Conservation (phyloP, 1,140 invertebrate species). For the Pseudomyrmex sp. region DNA sequence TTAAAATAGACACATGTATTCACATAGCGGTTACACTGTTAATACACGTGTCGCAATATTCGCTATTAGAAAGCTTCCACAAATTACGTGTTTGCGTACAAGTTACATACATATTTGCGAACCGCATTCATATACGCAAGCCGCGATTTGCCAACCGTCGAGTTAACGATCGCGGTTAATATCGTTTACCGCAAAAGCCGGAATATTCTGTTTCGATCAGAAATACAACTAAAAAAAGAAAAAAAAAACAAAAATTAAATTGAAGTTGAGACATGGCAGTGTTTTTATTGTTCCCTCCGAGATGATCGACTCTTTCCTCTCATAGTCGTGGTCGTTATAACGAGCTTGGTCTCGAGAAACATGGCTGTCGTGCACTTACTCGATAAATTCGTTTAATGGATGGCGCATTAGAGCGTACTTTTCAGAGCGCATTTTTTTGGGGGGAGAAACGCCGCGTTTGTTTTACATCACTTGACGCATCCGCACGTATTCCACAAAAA, state of each 20-base stretch:
- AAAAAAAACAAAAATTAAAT: neutral
- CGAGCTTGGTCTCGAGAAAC: neutral
- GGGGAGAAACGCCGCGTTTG: conserved; percentile 33
- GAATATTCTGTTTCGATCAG: neutral
- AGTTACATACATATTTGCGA: conserved; percentile 15
- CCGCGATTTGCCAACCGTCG: neutral
- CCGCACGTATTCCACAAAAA: conserved; percentile 17
- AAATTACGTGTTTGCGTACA: conserved; percentile 2
- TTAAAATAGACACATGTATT: conserved; percentile 4
- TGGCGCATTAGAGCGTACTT: conserved; percentile 54
- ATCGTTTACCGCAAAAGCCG: conserved; percentile 3
- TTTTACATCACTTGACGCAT: conserved; percentile 48
- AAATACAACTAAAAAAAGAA: neutral
- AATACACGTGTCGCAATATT: neutral
- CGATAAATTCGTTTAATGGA: conserved; percentile 66
- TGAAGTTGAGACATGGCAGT: conserved; percentile 20
- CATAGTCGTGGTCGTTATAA: neutral
- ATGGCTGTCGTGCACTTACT: conserved; percentile 32
- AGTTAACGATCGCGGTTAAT: conserved; percentile 31
- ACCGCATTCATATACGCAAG: neutral
- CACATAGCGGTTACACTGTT: neutral
- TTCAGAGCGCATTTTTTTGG: conserved; percentile 54
- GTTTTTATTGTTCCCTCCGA: conserved; percentile 48
- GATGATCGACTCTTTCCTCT: neutral
- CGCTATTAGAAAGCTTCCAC: neutral